Evolutionary conservation across 2,888 invertebrate genomes (phyloP), one percentile per base, ranked within the genome.

Genomic region (Drosophila maculinotata): DNA sequence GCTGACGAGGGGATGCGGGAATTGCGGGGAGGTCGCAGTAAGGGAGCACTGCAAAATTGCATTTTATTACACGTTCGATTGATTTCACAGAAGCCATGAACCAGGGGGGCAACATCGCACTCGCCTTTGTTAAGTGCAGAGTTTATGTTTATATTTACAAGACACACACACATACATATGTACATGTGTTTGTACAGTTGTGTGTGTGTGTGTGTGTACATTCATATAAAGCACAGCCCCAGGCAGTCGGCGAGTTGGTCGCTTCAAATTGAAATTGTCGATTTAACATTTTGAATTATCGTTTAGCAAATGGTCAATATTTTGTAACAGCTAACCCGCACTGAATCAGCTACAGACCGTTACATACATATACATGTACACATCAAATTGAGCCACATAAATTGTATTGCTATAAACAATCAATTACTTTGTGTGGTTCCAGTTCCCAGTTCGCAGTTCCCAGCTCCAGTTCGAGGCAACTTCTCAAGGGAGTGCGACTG

Each of bases 281-380:
- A 83, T 82, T 86, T 83, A 83, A 86, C 84, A 80, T 83, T 82
- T 83, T 83, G 86, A 83, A 86, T 86, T 86, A 82, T 82, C 86
- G 84, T 82, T 82, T 82, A 86, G 82, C 76, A 86, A 82, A 82
- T 82, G 84, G 81, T 82, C 86, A 82, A 80, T 86, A 75, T 77
- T 81, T 85, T 74, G 64, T 41, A 49, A 48, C 56, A 51, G n/a
- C 17, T 35, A 14, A 39, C 28, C 28, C 25, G 20, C 5, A n/a
- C n/a, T n/a, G n/a, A n/a, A n/a, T n/a, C n/a, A n/a, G n/a, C 9
- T 30, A 33, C 38, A 49, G 35, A 42, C 59, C 49, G 49, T 53
- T 69, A 59, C 64, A 51, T 48, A 52, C 48, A 20, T 20, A 4
- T 15, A 38, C 38, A n/a, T n/a, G n/a, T n/a, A 67, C 74, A 68